Percentiles rank a stretch among this genome's conserved stretches.
Evolutionary conservation across 2,113 vertebrate species (phyloP).

Genomic region (Phycodurus eques): DNA sequence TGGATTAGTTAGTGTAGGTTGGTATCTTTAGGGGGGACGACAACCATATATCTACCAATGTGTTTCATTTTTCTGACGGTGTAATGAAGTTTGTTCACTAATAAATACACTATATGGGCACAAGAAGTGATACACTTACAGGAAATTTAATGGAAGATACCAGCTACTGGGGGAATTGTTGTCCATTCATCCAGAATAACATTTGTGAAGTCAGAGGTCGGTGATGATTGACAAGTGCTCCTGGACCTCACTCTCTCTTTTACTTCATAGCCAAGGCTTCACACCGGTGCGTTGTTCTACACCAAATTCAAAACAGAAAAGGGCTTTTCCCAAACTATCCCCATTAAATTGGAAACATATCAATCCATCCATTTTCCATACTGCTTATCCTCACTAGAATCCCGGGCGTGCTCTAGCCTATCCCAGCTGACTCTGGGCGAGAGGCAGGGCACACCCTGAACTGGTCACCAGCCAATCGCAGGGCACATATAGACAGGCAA

Average conservation of each 20-base stretch:
- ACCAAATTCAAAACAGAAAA: not conserved
- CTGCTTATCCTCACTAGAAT: no score
- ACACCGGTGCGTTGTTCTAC: not conserved
- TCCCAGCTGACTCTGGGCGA: no score
- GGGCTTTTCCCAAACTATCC: not conserved
- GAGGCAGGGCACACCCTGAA: no score
- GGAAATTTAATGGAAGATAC: no score
- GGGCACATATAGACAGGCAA: no score
- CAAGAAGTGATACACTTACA: not conserved
- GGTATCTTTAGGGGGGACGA: not conserved
- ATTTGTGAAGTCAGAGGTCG: not conserved
- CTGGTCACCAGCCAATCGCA: no score
- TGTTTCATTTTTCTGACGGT: not conserved
- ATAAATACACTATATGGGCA: not conserved
- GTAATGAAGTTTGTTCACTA: not conserved
- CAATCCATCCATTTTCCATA: no score
- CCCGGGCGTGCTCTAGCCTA: no score
- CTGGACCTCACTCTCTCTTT: not conserved
- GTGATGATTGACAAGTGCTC: not conserved
- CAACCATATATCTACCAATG: not conserved
- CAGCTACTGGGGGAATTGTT: not conserved
- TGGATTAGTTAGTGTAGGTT: not conserved
- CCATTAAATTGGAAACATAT: not conserved
- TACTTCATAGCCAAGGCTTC: not conserved
- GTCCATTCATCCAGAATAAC: not conserved